These are phyloP conservation scores for Cygnus atratus DNA, from an alignment of 2,113 vertebrate genomes.

Conservation along the genomic window DNA sequence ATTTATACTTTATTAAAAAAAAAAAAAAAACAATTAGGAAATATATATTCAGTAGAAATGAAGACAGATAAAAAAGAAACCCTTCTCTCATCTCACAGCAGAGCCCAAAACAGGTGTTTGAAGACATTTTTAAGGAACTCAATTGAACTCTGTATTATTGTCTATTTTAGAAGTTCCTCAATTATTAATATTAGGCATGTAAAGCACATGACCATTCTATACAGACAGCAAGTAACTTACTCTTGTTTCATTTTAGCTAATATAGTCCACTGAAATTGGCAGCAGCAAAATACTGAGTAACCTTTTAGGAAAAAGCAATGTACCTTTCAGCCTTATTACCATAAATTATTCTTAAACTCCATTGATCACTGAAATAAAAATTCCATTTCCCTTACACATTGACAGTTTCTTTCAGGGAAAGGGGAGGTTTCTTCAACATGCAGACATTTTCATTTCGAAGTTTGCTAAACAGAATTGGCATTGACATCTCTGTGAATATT, in stretches of 20 bases:
- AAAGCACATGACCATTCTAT: neutral
- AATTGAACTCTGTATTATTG: neutral
- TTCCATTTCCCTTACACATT: slow-evolving; percentile 10
- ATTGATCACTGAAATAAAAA: slow-evolving; percentile 58
- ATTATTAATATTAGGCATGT: neutral
- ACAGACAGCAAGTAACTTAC: neutral
- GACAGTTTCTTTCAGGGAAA: neutral
- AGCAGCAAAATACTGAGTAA: slow-evolving; percentile 41
- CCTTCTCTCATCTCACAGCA: neutral
- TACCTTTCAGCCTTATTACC: slow-evolving; percentile 3
- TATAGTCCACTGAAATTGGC: neutral
- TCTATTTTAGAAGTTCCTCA: neutral
- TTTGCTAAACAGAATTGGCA: slow-evolving; percentile 4
- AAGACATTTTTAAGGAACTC: neutral
- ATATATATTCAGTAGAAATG: neutral
- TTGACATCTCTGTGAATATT: slow-evolving; percentile 62
- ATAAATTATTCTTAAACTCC: slow-evolving; percentile 48
- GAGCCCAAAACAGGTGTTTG: neutral
- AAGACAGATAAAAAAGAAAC: neutral
- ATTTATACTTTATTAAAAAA: neutral
- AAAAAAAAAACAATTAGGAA: neutral
- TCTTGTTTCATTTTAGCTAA: neutral
- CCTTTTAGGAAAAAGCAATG: slow-evolving; percentile 63
- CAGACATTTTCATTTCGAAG: neutral
- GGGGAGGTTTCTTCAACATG: neutral